Base-by-base conservation (phyloP, 2,113 vertebrate species). In the Istiophorus platypterus region DNA sequence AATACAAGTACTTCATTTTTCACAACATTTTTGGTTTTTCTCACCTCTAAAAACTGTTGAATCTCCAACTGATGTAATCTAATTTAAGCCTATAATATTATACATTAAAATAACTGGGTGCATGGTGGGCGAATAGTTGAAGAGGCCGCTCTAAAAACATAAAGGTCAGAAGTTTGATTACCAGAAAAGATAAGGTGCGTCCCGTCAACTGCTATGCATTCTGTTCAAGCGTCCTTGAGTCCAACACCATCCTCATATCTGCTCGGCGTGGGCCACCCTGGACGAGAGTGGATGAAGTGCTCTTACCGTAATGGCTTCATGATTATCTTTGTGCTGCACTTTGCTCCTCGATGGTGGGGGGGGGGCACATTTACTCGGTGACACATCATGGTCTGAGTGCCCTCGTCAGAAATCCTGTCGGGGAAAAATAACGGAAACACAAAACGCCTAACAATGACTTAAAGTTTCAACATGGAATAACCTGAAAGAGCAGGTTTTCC, bases 301-400 rank as follows among this genome's bases (percentile, higher is more conserved):
- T 90, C 76, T 85, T 73, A 88, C 88, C 82, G 77, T 87, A 85
- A 90, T 79, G 76, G 76, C 73, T 59, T 78, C 79, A 8, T 85
- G 76, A 85, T 79, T 84, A 78, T 90, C 76, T 86, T 42, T 68
- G 76, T 29, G n/a, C 56, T 5, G 47, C 34, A 70, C 45, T 26
- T 22, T 56, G 74, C 56, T 58, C 14, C 42, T 72, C n/a, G 13
- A 37, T 26, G 9, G n/a, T n/a, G n/a, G n/a, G n/a, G n/a, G n/a
- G n/a, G 65, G 49, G 64, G 11, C 37, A 20, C 9, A 0, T 34
- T 62, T 0, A 64, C 18, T 17, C 0, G 14, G 47, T 9, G 52
- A 64, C 70, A 27, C 70, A 5, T 66, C 52, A 13, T 34, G 49
- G 42, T 24, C 65, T 59, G 72, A 52, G 71, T 24, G 41, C 57